Conservation (phyloP, 1,140 invertebrate genomes). For the Spodoptera litura region DNA sequence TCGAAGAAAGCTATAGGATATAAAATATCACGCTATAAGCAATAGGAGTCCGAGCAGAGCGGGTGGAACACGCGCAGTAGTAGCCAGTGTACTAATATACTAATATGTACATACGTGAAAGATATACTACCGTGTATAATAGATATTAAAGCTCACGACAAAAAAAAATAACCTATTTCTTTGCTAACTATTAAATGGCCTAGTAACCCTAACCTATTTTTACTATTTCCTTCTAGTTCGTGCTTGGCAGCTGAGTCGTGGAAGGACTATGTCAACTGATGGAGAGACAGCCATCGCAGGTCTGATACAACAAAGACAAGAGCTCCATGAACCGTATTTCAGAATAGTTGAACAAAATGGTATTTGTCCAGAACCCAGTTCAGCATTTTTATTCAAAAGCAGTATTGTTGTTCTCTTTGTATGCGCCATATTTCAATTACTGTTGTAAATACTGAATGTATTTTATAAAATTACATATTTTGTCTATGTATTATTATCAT, state of each 20-base stretch:
- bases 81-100: no score
- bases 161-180: no score
- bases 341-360: not conserved
- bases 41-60: no score
- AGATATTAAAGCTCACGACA: no score
- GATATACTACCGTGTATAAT: no score
- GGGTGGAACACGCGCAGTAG: no score
- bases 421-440: constrained; percentile 37
- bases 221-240: constrained; percentile 5
- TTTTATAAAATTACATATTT: not conserved
- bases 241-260: constrained; percentile 23
- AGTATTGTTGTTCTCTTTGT: constrained; percentile 44
- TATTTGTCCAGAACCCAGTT: constrained; percentile 17
- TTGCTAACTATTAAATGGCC: no score
- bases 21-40: no score
- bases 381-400: constrained; percentile 31
- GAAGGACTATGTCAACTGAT: not conserved
- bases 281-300: not conserved
- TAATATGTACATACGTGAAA: no score
- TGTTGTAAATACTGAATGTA: constrained; percentile 40
- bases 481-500: no score
- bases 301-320: not conserved
- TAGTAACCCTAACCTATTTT: no score
- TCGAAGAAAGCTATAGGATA: no score
- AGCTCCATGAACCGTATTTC: constrained; percentile 10